A percentile compares a stretch with the other conserved stretches of the same genome.
Evolutionary conservation across 2,888 invertebrate species (phyloP).

Genomic region (Heliconius erato): DNA sequence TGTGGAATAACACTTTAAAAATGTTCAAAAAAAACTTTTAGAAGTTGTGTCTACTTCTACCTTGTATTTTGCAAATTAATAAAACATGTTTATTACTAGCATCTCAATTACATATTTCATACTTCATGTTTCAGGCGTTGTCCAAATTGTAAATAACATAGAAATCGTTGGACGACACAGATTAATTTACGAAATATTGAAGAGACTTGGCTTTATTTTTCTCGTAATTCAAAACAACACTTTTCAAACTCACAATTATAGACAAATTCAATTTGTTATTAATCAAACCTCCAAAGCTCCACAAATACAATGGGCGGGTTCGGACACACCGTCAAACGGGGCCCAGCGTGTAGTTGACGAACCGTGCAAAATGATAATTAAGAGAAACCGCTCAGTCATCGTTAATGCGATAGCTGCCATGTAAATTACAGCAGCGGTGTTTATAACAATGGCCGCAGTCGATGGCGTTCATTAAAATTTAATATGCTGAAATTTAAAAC

Average conservation of each 20-base stretch:
- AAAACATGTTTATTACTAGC: background rate
- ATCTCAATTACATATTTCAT: background rate
- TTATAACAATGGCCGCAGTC: constrained; percentile 76
- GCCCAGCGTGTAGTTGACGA: constrained; percentile 77
- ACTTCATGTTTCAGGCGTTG: background rate
- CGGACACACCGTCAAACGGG: constrained; percentile 58
- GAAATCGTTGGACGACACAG: background rate
- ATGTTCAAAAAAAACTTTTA: too few relatives aligned
- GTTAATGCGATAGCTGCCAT: constrained; percentile 82
- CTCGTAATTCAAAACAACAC: background rate
- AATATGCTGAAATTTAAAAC: constrained; percentile 66
- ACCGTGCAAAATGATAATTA: constrained; percentile 86
- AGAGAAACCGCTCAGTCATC: constrained; percentile 85
- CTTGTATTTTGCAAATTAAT: background rate
- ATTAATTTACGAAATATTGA: background rate
- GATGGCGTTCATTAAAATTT: constrained; percentile 78
- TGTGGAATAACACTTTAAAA: too few relatives aligned
- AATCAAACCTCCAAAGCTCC: constrained; percentile 39
- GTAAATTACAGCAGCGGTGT: constrained; percentile 77
- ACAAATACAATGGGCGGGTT: constrained; percentile 48
- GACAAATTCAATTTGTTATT: constrained; percentile 42
- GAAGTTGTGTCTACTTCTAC: too few relatives aligned
- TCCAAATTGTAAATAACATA: background rate
- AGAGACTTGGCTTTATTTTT: background rate
- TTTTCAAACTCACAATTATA: constrained; percentile 10